phyloP scores from a whole-genome alignment of 2,888 invertebrate species.

The Lutraria lutraria region DNA sequence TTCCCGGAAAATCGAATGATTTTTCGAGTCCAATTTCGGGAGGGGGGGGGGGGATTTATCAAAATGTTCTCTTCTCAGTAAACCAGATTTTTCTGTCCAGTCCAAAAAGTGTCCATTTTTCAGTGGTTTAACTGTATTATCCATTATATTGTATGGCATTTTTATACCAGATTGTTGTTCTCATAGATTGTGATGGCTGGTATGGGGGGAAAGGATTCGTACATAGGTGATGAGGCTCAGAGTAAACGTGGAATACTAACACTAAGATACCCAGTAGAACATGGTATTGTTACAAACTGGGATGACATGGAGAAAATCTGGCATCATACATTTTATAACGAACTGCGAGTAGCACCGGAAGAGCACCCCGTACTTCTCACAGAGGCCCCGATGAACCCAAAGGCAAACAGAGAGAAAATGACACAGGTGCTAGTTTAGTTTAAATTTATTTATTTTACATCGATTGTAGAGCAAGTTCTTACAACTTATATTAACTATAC shows the following conservation, averaged over 20 bases:
- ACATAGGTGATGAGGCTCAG: constrained; percentile 27
- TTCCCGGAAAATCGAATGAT: too few relatives aligned
- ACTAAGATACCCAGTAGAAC: constrained; percentile 85
- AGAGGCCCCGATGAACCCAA: constrained; percentile 89
- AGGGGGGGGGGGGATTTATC: too few relatives aligned
- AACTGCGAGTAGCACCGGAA: constrained; percentile 87
- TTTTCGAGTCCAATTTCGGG: too few relatives aligned
- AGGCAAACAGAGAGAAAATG: constrained; percentile 36
- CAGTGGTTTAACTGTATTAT: background rate
- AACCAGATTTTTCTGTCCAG: too few relatives aligned
- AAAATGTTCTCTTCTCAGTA: too few relatives aligned
- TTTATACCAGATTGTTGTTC: background rate
- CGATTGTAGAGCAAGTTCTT: background rate
- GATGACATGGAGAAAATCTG: constrained; percentile 86
- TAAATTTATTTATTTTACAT: background rate
- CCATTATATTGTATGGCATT: background rate
- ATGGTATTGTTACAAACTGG: constrained; percentile 88
- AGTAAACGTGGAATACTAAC: constrained; percentile 22
- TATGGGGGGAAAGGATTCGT: constrained; percentile 28
- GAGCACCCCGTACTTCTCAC: constrained; percentile 91
- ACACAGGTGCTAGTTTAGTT: constrained; percentile 7
- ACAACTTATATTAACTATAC: too few relatives aligned
- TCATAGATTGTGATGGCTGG: constrained; percentile 27
- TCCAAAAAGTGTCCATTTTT: too few relatives aligned
- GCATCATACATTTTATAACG: constrained; percentile 86